Conservation (phyloP, 2,888 invertebrate species). For the Tenthredo notha region DNA sequence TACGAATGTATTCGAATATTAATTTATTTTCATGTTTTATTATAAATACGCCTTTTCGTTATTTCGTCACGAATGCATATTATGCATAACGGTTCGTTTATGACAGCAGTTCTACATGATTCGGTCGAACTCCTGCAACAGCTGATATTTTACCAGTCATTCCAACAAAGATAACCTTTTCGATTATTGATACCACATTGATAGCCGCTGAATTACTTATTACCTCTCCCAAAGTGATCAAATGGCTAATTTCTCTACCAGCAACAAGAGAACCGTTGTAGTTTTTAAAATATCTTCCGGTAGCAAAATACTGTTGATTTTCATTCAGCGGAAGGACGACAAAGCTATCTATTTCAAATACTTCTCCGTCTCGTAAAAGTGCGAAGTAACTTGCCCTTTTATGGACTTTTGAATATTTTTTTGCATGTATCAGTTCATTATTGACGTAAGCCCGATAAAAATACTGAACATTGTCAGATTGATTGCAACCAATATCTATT, state of each 20-base stretch:
- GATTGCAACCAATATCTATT: not conserved
- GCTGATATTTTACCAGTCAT: not conserved
- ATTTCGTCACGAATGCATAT: conserved; percentile 9
- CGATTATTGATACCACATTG: not conserved
- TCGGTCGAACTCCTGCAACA: too few species aligned
- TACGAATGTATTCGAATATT: conserved; percentile 13
- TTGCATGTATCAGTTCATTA: not conserved
- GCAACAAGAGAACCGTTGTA: not conserved
- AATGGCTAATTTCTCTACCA: not conserved
- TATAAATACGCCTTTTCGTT: conserved; percentile 5
- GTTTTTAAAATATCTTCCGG: not conserved
- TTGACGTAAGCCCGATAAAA: not conserved
- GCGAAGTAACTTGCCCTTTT: not conserved
- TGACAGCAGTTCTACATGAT: conserved; percentile 1
- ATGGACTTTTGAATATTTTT: not conserved
- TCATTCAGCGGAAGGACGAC: not conserved
- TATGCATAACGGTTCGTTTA: conserved; percentile 14
- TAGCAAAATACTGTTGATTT: not conserved
- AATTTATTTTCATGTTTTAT: conserved; percentile 8
- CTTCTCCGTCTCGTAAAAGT: not conserved
- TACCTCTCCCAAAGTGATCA: not conserved
- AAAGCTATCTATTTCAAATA: not conserved
- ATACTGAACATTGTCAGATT: not conserved
- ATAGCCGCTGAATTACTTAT: not conserved
- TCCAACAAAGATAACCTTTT: not conserved